Conservation (phyloP, 2,888 invertebrate species). For the Cephus pulcher region DNA sequence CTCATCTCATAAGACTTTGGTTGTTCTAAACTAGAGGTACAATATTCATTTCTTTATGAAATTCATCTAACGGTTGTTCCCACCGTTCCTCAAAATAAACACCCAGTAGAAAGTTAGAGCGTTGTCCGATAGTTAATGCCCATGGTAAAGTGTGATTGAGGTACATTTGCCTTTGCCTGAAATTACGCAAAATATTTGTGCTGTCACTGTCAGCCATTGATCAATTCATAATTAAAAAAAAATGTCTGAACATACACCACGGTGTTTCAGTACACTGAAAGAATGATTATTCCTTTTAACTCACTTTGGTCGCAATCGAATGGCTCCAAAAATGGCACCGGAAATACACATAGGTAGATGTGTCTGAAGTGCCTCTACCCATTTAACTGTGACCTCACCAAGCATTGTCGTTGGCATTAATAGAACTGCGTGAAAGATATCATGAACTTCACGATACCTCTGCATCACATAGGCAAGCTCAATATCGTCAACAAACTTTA, state of each 20-base stretch:
- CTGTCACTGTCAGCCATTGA: slow-evolving; percentile 1
- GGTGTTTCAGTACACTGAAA: not conserved
- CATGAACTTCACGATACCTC: slow-evolving; percentile 96
- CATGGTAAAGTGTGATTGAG: slow-evolving; percentile 83
- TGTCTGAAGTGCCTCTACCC: slow-evolving; percentile 97
- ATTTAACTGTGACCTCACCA: slow-evolving; percentile 93
- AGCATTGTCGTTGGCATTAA: slow-evolving; percentile 96
- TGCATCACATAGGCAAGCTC: slow-evolving; percentile 97
- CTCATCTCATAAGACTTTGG: slow-evolving; percentile 8
- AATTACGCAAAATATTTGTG: slow-evolving; percentile 35
- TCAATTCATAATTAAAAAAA: not conserved
- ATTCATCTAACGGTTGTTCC: slow-evolving; percentile 86
- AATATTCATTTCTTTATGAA: slow-evolving; percentile 86
- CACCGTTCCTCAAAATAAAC: slow-evolving; percentile 94
- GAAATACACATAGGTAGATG: slow-evolving; percentile 95
- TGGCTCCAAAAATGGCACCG: slow-evolving; percentile 93
- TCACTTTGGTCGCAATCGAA: slow-evolving; percentile 85
- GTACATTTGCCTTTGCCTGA: slow-evolving; percentile 82
- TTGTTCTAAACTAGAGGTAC: slow-evolving; percentile 65
- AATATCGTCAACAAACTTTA: slow-evolving; percentile 90
- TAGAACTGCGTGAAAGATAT: slow-evolving; percentile 90
- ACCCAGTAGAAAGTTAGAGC: slow-evolving; percentile 84
- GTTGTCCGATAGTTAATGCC: slow-evolving; percentile 83
- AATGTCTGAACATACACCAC: not conserved
- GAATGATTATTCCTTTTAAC: slow-evolving; percentile 18